phyloP scores from a whole-genome alignment of 2,797 vertebrate species.

The Melanotaenia maccullochi region DNA sequence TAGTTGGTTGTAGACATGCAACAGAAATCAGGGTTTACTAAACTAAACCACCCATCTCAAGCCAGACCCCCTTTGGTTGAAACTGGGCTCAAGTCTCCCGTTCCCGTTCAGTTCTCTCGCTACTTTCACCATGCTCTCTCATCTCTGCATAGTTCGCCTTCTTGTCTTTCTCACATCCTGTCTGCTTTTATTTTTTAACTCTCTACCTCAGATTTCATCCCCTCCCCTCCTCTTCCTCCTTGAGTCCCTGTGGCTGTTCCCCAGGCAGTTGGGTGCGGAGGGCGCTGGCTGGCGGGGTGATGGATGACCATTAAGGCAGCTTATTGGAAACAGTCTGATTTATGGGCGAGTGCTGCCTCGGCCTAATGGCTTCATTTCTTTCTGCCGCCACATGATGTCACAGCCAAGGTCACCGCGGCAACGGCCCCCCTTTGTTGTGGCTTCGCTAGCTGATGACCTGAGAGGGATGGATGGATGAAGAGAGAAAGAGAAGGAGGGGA shows the following conservation, averaged over 20 bases:
- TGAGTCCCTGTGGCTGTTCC: constrained; percentile 69
- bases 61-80: no score
- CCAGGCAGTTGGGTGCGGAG: constrained; percentile 81
- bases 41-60: no score
- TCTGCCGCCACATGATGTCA: constrained; percentile 98
- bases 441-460: constrained; percentile 96
- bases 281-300: constrained; percentile 94
- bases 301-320: constrained; percentile 99
- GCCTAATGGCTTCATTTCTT: constrained; percentile 99
- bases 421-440: constrained; percentile 95
- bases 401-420: constrained; percentile 99
- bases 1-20: no score
- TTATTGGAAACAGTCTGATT: constrained; percentile 99
- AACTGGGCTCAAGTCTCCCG: background rate
- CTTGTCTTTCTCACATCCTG: constrained; percentile 20
- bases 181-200: constrained; percentile 20
- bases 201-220: constrained; percentile 38
- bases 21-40: no score
- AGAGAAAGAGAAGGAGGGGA: constrained; percentile 52
- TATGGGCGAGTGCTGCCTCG: constrained; percentile 96
- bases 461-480: constrained; percentile 81
- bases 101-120: constrained; percentile 8
- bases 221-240: constrained; percentile 17
- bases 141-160: constrained; percentile 26
- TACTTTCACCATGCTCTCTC: constrained; percentile 47